phyloP scores from a whole-genome alignment of 2,797 vertebrate species.

The Eulemur coronatus region DNA sequence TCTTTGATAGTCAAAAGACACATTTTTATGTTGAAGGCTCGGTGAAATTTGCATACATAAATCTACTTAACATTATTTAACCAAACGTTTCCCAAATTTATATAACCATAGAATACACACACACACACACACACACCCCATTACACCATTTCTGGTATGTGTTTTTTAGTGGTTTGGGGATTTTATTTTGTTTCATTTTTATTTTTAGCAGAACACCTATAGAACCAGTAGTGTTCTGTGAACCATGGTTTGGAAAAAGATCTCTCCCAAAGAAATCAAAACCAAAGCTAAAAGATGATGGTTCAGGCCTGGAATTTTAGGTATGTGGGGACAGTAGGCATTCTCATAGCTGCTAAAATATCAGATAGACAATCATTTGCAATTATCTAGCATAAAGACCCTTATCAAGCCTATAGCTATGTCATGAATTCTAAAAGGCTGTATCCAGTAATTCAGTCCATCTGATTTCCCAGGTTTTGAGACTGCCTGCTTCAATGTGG shows the following conservation, averaged over 20 bases:
- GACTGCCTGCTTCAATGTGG: not conserved
- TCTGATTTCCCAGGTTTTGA: slow-evolving; percentile 22
- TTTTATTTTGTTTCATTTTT: not conserved
- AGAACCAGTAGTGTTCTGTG: not conserved
- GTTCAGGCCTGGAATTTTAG: not conserved
- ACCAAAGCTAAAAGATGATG: slow-evolving; percentile 9
- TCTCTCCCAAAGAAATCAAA: slow-evolving; percentile 9
- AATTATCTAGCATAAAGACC: not conserved
- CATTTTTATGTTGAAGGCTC: not conserved
- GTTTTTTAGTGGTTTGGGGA: not conserved
- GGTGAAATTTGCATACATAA: not conserved
- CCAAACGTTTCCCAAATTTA: not conserved
- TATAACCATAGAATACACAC: not conserved
- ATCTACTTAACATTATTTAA: not conserved
- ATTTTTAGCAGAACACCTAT: not conserved
- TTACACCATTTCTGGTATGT: not conserved
- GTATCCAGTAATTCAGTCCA: not conserved
- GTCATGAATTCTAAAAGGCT: slow-evolving; percentile 38
- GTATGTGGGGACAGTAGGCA: not conserved
- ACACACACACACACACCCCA: not conserved
- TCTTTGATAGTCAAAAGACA: slow-evolving; percentile 11
- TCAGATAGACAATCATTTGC: not conserved
- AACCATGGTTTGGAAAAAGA: not conserved
- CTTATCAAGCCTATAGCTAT: not conserved
- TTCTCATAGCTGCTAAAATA: slow-evolving; percentile 6